Conservation (phyloP, 2,797 vertebrate species). For the Typhlichthys eigenmanni region DNA sequence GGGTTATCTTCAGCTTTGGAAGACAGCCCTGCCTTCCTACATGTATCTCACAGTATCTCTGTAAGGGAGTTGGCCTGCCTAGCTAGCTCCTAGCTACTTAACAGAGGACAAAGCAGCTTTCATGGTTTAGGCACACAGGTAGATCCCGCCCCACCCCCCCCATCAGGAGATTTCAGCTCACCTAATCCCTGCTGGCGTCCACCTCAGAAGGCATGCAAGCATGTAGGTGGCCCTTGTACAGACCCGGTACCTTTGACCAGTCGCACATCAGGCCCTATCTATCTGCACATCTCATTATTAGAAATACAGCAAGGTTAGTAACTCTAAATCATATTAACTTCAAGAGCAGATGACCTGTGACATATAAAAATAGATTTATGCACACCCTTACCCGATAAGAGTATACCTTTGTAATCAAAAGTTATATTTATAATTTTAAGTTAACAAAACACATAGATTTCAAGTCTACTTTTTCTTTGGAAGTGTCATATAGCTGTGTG, state of each 20-base stretch:
- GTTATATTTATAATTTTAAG: background rate
- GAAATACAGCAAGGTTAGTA: conserved; percentile 38
- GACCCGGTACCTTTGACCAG: conserved; percentile 56
- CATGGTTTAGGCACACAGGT: conserved; percentile 48
- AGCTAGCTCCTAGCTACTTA: conserved; percentile 31
- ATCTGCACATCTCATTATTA: conserved; percentile 28
- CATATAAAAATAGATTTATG: conserved; percentile 6
- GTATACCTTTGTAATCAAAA: background rate
- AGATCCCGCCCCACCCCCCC: conserved; percentile 58
- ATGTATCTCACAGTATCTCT: conserved; percentile 6
- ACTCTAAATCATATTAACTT: conserved; percentile 42
- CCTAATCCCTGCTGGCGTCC: conserved; percentile 74
- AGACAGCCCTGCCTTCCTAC: conserved; percentile 3
- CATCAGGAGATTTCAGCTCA: conserved; percentile 59
- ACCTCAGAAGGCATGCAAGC: conserved; percentile 30
- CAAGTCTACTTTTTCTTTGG: conserved; percentile 6
- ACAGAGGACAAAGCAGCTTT: conserved; percentile 71
- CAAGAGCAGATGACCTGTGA: conserved; percentile 32
- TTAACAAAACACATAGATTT: conserved; percentile 13
- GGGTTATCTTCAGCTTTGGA: background rate
- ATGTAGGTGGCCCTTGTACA: conserved; percentile 21
- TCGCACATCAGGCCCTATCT: conserved; percentile 35
- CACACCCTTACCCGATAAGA: conserved; percentile 5
- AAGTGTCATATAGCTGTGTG: conserved; percentile 16
- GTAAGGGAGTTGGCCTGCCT: conserved; percentile 28